These are phyloP conservation scores for Tetramorium bicarinatum DNA, from an alignment of 2,888 invertebrate species.

Conservation along the genomic window DNA sequence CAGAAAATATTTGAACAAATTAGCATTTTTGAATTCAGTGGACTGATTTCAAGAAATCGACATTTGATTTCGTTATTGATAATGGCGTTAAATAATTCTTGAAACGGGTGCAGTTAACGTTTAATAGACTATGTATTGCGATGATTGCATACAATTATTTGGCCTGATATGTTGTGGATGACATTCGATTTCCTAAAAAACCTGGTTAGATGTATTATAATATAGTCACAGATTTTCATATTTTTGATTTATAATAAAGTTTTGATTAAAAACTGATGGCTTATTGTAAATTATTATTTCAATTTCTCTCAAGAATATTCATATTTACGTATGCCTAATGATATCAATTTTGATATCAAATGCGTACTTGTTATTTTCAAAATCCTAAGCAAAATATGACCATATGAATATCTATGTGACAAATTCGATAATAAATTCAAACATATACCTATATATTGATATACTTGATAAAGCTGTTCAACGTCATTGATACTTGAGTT, in stretches of 20 bases:
- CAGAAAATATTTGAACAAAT: background rate
- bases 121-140: no score
- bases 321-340: no score
- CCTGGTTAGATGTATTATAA: background rate
- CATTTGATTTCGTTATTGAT: background rate
- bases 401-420: background rate
- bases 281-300: background rate
- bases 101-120: background rate
- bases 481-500: background rate
- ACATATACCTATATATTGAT: background rate
- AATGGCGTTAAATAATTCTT: background rate
- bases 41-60: background rate
- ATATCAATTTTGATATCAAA: background rate
- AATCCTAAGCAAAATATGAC: background rate
- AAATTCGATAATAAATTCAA: slow-evolving; percentile 6
- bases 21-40: slow-evolving; percentile 12
- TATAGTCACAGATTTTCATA: background rate
- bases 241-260: background rate
- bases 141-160: no score
- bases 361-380: background rate
- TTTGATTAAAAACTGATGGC: background rate
- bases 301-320: background rate
- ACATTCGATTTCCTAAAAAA: no score
- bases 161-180: no score
- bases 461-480: background rate